Conservation (phyloP, 2,113 vertebrate genomes). For the Phainopepla nitens region DNA sequence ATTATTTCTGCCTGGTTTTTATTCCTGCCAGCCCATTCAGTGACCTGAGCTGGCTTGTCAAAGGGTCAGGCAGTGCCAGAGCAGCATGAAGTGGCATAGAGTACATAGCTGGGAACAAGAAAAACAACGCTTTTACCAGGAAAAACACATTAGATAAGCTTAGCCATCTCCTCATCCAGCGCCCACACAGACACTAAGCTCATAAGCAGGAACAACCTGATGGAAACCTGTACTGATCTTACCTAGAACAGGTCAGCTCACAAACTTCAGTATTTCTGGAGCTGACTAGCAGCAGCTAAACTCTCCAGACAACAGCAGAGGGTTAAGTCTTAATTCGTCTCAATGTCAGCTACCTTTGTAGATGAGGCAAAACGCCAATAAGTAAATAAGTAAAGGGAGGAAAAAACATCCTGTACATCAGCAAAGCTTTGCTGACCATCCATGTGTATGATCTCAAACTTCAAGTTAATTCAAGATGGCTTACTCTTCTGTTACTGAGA, state of each 20-base stretch:
- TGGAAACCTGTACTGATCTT: not conserved
- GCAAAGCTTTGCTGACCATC: not conserved
- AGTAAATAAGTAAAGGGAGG: not conserved
- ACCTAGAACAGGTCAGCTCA: not conserved
- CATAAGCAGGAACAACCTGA: not conserved
- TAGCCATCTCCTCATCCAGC: not conserved
- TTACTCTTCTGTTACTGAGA: not conserved
- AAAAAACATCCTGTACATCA: not conserved
- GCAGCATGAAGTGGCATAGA: not conserved
- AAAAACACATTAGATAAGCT: not conserved
- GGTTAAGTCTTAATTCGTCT: not conserved
- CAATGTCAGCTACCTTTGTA: not conserved
- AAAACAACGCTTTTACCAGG: not conserved
- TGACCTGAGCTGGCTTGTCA: not conserved
- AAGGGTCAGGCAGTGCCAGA: not conserved
- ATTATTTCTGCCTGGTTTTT: not conserved
- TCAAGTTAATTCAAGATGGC: not conserved
- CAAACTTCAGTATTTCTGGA: not conserved
- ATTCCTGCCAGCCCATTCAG: not conserved
- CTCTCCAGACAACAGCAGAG: not conserved
- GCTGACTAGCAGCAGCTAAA: not conserved
- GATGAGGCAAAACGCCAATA: not conserved
- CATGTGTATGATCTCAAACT: not conserved
- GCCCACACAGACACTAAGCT: not conserved
- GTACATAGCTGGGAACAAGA: not conserved